A percentile compares a stretch with the other conserved stretches of the same genome.
phyloP scores from a whole-genome alignment of 1,140 invertebrate genomes.

The Leptestheria dahalacensis region DNA sequence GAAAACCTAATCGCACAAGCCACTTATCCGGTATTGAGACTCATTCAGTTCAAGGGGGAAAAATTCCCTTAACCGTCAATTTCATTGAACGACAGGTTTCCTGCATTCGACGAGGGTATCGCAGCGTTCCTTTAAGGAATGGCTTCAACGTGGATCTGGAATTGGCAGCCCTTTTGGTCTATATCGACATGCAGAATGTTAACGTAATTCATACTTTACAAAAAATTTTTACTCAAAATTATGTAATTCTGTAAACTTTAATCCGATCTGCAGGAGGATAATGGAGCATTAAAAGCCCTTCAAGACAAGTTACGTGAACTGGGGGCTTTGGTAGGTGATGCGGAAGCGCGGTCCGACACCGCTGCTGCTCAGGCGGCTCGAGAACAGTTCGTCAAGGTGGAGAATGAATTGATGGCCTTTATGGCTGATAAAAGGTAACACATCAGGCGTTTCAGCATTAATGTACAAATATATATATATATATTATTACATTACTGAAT shows the following conservation, averaged over 20 bases:
- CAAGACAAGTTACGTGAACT: constrained; percentile 2
- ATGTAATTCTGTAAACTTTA: not conserved
- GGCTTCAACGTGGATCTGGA: constrained; percentile 85
- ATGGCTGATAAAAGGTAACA: not conserved
- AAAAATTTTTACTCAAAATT: not conserved
- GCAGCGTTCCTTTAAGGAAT: constrained; percentile 81
- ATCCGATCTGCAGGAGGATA: constrained; percentile 2
- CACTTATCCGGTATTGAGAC: constrained; percentile 56
- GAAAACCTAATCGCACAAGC: constrained; percentile 94
- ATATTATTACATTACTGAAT: too few relatives aligned
- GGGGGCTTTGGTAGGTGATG: not conserved
- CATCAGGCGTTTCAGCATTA: not conserved
- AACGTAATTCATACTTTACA: constrained; percentile 25
- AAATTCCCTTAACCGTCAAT: not conserved
- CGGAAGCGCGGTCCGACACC: constrained; percentile 4
- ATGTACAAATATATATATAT: not conserved
- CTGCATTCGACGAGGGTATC: constrained; percentile 48
- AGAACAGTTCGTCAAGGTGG: constrained; percentile 9
- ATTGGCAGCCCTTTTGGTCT: constrained; percentile 74
- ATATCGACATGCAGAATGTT: constrained; percentile 46
- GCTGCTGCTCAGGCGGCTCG: not conserved
- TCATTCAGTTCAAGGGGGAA: not conserved
- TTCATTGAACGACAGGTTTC: constrained; percentile 13
- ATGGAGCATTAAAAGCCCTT: not conserved
- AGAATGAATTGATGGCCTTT: not conserved